A percentile compares a stretch with the other conserved stretches of the same genome.
These are phyloP conservation scores for Bradysia coprophila DNA, from an alignment of 1,140 invertebrate genomes.

Conservation along the genomic window DNA sequence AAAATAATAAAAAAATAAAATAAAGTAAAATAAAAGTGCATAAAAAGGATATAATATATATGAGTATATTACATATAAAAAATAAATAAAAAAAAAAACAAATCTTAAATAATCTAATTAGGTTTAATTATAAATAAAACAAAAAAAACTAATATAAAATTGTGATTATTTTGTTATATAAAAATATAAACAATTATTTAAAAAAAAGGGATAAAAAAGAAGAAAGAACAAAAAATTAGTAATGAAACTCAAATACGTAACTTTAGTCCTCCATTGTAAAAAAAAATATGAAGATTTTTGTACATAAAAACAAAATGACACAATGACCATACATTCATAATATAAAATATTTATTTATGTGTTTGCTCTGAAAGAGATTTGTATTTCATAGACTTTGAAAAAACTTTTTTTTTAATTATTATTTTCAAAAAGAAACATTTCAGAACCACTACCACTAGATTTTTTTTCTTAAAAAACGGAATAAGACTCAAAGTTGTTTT, in stretches of 20 bases:
- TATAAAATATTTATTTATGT: no score
- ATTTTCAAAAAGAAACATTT: no score
- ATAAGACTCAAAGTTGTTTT: no score
- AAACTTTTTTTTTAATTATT: no score
- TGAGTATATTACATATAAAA: background rate
- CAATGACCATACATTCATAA: slow-evolving; percentile 11
- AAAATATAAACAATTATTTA: slow-evolving; percentile 3
- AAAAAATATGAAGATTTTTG: slow-evolving; percentile 3
- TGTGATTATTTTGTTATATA: slow-evolving; percentile 16
- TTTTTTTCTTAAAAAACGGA: no score
- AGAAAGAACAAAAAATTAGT: slow-evolving; percentile 3
- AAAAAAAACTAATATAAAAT: slow-evolving; percentile 12
- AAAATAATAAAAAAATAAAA: slow-evolving; percentile 8
- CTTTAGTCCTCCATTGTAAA: background rate
- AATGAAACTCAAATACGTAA: slow-evolving; percentile 1
- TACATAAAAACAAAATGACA: slow-evolving; percentile 22
- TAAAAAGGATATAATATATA: background rate
- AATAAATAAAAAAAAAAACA: slow-evolving; percentile 1
- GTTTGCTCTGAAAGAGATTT: no score
- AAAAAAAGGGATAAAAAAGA: slow-evolving; percentile 1
- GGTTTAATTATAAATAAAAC: background rate
- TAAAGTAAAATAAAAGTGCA: slow-evolving; percentile 11
- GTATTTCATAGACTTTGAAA: no score
- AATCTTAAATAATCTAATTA: no score
- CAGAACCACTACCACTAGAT: no score